Evolutionary conservation across 2,888 invertebrate species (phyloP), one percentile per base, ranked within the genome.

Genomic region (Sinodicranocentrus sp.): DNA sequence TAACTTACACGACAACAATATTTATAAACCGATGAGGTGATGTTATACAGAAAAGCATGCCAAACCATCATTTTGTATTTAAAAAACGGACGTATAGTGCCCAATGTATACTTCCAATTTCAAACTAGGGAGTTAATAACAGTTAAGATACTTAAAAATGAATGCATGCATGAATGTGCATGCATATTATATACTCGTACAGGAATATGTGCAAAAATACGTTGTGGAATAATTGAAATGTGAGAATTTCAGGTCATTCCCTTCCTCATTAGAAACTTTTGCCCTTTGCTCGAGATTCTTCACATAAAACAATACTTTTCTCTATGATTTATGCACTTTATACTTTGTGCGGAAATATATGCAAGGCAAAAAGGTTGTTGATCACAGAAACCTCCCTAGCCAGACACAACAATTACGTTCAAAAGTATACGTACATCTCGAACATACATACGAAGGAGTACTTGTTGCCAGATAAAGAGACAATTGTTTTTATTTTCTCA

Each of bases 221-320:
- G 39, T 57, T 33, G 54, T 19, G 33, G 28, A 71, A 70, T 26
- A 82, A 76, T 83, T 68, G n/a, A 67, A 78, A 61, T 84, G 82
- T 85, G 85, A 82, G 84, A 85, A 82, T 71, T 75, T 77, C 78
- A 84, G 84, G 86, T 86, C 86, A 86, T 85, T 85, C 77, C 84
- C 85, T 80, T 65, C 52, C 84, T 76, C 84, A 78, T 84, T 84
- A 84, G 76, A 84, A 78, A 84, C 28, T 67, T 44, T 77, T 65
- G 67, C 43, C 67, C 57, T 57, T 57, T 68, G 21, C 39, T 54
- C 54, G 39, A 54, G 54, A 65, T n/a, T 65, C 76, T n/a, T 75
- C 63, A 39, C 67, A 23, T 65, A 28, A 17, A 43, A 28, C 61
- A 26, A 61, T 61, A 25, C 26, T 61, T 61, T 61, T 61, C 28